Base-by-base conservation (phyloP, 2,113 vertebrate genomes). In the Leiothrix lutea region DNA sequence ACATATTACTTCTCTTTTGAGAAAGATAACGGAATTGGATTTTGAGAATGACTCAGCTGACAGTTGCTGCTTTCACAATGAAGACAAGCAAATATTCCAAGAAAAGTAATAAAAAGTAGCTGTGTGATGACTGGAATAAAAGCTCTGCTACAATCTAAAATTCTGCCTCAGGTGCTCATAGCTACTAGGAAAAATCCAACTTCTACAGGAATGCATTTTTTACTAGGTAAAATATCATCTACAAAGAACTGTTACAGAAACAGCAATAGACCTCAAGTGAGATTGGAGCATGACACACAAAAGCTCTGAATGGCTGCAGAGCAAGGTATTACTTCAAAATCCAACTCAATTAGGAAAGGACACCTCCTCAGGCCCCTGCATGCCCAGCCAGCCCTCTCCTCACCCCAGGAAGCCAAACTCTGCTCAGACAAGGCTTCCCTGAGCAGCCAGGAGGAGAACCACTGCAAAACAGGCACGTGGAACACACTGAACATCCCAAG, bases 401-500 rank as follows among this genome's bases (percentile, higher is more conserved):
- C n/a, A 58, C 11, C 29, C 20, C 11, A 38, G 15, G n/a, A 61
- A 79, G 38, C 7, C 61, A 62, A 62, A 24, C 2, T 0, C 26
- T 4, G 28, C 65, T 61, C 21, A 23, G 35, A 40, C 24, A 44
- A 72, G 71, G 26, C 25, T 33, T 42, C 26, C 7, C 61, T 33
- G 35, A 44, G 86, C 77, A 71, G 44, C 60, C 14, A 54, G 65
- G 16, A 58, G 8, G 2, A 71, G 5, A 88, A 36, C 3, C 33
- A 4, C 7, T 1, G 19, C 26, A 36, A 6, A 38, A 9, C 8
- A n/a, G 8, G 40, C 2, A 0, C 9, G 7, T 1, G 2, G 1
- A 22, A 14, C 0, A 1, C 31, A 36, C 17, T 4, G 29, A 61
- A 13, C 5, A 36, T 1, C 62, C 62, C 2, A 0, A 69, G 54